Base-by-base conservation (phyloP, 92 coral and sea anemone species). In the Zoanthus sansibaricus region DNA sequence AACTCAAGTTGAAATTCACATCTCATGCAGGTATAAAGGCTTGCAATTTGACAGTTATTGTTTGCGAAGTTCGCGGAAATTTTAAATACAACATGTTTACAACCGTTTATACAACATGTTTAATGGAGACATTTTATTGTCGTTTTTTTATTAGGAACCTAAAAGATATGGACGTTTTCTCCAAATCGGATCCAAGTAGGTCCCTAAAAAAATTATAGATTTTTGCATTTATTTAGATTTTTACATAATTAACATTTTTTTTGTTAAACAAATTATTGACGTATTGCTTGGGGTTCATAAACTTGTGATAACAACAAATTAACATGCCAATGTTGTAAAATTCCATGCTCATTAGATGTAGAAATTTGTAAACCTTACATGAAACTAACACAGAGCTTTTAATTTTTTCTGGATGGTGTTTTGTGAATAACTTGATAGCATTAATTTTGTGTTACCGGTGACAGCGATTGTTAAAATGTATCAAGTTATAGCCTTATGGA, bases 131-230 rank as follows among this genome's bases (percentile, higher is more conserved):
- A 16, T 45, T 67, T 82, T 14, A 9, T 46, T 37, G 42, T 37
- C 42, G 2, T 37, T 37, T 37, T 37, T 1, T 31, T 78, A 15
- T 15, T 75, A 96, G 99, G 84, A 92, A 95, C 52, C 86, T 96
- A 2, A 98, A 96, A 33, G 98, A 96, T 55, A 93, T 93, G 96
- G 99, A 96, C 86, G 97, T 96, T 0, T 95, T 96, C 79, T 95
- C 98, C 15, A 96, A 96, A 82, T 96, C 99, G 7, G 99, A 96
- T 49, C 99, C 99, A 87, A 90, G 99, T 96, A 92, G 82, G 98
- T 85, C 18, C 30, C 66, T 48, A 15, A 17, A 1, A 48, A 56
- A 16, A 73, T 42, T 73, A 31, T 18, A 47, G 11, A 12, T 37
- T 15, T 42, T 42, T 4, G 20, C 11, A 73, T 3, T 25, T 25